Percentiles rank a stretch among this genome's conserved stretches.
Conservation (phyloP, 2,113 vertebrate species). For the Megaceryle torquata region DNA sequence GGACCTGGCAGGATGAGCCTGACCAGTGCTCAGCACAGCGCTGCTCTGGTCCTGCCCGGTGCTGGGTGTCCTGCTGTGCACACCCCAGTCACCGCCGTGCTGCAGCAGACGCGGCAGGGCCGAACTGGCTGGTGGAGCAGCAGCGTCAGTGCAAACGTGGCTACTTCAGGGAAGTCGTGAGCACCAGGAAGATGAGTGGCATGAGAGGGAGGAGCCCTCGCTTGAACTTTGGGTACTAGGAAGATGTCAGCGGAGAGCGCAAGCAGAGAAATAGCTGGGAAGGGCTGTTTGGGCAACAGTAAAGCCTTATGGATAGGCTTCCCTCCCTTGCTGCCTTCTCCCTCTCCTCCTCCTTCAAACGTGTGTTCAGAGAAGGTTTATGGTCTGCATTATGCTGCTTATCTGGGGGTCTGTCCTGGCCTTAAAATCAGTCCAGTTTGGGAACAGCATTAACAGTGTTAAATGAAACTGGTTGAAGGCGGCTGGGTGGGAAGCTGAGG, state of each 20-base stretch:
- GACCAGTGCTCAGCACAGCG: background rate
- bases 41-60: accelerated
- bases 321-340: background rate
- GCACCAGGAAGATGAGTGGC: background rate
- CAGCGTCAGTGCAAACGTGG: background rate
- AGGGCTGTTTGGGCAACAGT: background rate
- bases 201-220: background rate
- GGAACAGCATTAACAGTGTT: background rate
- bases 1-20: accelerated
- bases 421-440: background rate
- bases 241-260: background rate
- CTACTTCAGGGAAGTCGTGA: background rate
- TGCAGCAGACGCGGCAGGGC: background rate
- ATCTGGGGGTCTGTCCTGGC: background rate
- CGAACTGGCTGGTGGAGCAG: background rate
- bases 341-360: background rate
- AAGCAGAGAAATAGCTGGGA: background rate
- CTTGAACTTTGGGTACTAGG: background rate
- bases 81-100: background rate
- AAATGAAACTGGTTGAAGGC: background rate
- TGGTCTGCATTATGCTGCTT: accelerated
- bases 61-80: background rate
- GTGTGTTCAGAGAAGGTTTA: background rate
- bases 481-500: background rate
- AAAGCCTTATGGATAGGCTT: background rate